A percentile compares a stretch with the other conserved stretches of the same genome.
phyloP scores from a whole-genome alignment of 2,888 invertebrate genomes.

The Drosophila paranaensis region DNA sequence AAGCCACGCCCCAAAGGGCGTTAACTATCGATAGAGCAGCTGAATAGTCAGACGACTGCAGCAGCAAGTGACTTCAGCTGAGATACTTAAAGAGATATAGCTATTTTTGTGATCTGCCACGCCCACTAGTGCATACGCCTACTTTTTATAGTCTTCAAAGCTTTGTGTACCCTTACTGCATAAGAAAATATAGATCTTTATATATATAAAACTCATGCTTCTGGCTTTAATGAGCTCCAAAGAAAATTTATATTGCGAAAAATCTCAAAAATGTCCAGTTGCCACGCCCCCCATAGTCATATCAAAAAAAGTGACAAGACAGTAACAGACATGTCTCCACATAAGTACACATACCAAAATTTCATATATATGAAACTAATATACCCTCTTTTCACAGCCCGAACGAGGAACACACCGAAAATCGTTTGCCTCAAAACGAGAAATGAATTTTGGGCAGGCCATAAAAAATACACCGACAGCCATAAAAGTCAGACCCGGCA shows the following conservation, averaged over 20 bases:
- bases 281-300: not conserved
- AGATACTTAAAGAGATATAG: not conserved
- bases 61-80: fast-evolving
- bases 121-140: not conserved
- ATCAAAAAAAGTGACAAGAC: no score
- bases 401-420: not conserved
- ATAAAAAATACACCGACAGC: conserved; percentile 79
- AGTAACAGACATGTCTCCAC: not conserved
- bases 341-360: not conserved
- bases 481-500: conserved; percentile 77
- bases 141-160: not conserved
- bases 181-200: not conserved
- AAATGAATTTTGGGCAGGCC: conserved; percentile 69
- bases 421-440: conserved; percentile 58
- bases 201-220: not conserved
- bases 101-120: not conserved
- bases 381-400: not conserved
- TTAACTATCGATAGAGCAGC: not conserved
- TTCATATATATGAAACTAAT: not conserved
- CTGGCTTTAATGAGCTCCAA: not conserved
- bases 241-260: no score
- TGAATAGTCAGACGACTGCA: not conserved
- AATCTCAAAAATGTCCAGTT: not conserved
- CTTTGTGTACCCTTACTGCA: not conserved
- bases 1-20: not conserved